phyloP scores from a whole-genome alignment of 2,113 vertebrate genomes.

The Phaetusa simplex region DNA sequence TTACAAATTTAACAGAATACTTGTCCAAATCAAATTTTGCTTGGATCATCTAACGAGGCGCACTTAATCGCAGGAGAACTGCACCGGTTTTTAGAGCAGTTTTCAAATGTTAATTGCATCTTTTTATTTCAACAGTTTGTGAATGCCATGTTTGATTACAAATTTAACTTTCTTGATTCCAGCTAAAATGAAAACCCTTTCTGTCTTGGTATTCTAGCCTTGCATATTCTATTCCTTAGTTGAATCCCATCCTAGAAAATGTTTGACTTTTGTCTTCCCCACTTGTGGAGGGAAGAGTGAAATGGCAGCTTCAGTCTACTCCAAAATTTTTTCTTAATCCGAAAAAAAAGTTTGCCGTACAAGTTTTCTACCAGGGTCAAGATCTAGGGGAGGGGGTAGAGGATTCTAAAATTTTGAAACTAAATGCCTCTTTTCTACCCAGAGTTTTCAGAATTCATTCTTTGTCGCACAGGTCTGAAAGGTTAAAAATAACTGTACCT shows the following conservation, averaged over 20 bases:
- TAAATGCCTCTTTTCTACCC: constrained; percentile 38
- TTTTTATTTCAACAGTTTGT: background rate
- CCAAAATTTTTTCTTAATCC: background rate
- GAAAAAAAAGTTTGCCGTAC: background rate
- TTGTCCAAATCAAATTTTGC: background rate
- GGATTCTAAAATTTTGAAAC: constrained; percentile 28
- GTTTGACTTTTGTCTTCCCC: background rate
- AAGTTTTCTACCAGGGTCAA: constrained; percentile 23
- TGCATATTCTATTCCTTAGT: background rate
- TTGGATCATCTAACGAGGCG: background rate
- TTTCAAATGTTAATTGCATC: background rate
- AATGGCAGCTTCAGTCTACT: background rate
- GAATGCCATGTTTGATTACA: background rate
- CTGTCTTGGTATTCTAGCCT: background rate
- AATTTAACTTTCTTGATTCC: background rate
- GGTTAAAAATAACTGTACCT: constrained; percentile 72
- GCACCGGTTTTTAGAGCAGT: background rate
- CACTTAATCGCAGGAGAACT: background rate
- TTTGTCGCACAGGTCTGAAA: constrained; percentile 56
- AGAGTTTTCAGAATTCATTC: constrained; percentile 64
- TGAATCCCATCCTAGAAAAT: background rate
- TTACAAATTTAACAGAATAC: background rate
- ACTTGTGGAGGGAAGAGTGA: background rate
- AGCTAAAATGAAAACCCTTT: background rate
- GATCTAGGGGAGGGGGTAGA: background rate